These are phyloP conservation scores for Acrossocheilus fasciatus DNA, from an alignment of 2,797 vertebrate species.

Conservation along the genomic window DNA sequence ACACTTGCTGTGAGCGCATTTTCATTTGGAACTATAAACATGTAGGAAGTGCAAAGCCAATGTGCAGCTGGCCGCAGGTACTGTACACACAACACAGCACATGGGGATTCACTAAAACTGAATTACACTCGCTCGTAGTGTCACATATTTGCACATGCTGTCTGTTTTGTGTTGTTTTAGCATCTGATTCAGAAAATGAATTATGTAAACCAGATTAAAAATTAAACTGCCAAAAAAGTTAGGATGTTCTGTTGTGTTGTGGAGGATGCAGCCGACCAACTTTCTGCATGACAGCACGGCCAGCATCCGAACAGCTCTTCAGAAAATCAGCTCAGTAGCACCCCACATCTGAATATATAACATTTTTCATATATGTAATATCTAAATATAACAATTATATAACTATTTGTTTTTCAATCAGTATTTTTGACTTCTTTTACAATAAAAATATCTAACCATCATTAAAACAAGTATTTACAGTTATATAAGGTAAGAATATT, in stretches of 20 bases:
- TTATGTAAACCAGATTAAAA: neutral
- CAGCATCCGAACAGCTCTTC: neutral
- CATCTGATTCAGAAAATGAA: neutral
- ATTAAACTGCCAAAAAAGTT: neutral
- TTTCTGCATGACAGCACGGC: neutral
- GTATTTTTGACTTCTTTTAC: neutral
- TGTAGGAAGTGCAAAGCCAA: neutral
- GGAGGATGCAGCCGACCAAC: neutral
- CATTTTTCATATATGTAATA: neutral
- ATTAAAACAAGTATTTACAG: neutral
- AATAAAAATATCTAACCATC: neutral
- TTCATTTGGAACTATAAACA: neutral
- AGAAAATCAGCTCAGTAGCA: neutral
- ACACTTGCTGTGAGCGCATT: slow-evolving; percentile 19
- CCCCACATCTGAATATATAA: neutral
- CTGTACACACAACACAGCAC: neutral
- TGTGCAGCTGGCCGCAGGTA: neutral
- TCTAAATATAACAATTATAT: too few species aligned
- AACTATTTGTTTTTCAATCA: too few species aligned
- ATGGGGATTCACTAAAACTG: neutral
- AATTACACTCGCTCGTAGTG: neutral
- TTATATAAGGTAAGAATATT: neutral
- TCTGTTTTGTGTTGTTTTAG: neutral
- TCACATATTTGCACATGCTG: neutral
- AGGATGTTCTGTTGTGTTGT: neutral